These are phyloP conservation scores for Drosophila melanica DNA, from an alignment of 1,140 invertebrate genomes.

Conservation along the genomic window DNA sequence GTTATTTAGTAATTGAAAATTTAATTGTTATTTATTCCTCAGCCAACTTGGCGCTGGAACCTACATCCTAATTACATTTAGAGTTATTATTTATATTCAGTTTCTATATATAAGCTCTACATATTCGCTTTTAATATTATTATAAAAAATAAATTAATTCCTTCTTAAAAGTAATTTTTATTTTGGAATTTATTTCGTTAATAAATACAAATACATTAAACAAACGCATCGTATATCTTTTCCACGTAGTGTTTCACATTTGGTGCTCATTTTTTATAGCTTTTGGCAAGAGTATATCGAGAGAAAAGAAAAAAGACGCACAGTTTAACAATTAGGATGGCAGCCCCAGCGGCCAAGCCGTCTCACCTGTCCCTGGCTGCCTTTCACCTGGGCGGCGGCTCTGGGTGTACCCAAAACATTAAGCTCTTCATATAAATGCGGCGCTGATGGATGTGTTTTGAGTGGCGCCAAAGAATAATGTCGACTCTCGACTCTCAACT, in stretches of 20 bases:
- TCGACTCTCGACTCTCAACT: constrained; percentile 30
- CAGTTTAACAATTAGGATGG: constrained; percentile 62
- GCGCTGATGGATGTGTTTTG: constrained; percentile 75
- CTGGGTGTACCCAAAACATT: constrained; percentile 25
- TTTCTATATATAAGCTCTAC: too few species aligned
- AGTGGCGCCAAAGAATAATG: constrained; percentile 63
- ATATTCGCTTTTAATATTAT: too few species aligned
- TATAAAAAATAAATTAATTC: too few species aligned
- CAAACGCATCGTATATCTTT: background rate
- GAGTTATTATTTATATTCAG: too few species aligned
- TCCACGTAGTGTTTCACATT: background rate
- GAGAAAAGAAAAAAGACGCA: constrained; percentile 26
- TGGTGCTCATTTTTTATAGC: background rate
- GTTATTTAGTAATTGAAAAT: too few species aligned
- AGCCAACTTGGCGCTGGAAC: too few species aligned
- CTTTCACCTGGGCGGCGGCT: constrained; percentile 6
- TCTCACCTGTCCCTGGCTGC: background rate
- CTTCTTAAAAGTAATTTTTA: too few species aligned
- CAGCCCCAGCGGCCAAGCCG: background rate
- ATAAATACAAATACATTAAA: too few species aligned
- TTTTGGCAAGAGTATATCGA: constrained; percentile 4
- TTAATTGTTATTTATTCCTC: too few species aligned
- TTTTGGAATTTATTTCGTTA: too few species aligned
- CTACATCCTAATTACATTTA: too few species aligned
- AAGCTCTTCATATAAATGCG: constrained; percentile 65